Evolutionary conservation across 2,113 vertebrate genomes (phyloP), one percentile per base, ranked within the genome.

Genomic region (Boleophthalmus pectinirostris): DNA sequence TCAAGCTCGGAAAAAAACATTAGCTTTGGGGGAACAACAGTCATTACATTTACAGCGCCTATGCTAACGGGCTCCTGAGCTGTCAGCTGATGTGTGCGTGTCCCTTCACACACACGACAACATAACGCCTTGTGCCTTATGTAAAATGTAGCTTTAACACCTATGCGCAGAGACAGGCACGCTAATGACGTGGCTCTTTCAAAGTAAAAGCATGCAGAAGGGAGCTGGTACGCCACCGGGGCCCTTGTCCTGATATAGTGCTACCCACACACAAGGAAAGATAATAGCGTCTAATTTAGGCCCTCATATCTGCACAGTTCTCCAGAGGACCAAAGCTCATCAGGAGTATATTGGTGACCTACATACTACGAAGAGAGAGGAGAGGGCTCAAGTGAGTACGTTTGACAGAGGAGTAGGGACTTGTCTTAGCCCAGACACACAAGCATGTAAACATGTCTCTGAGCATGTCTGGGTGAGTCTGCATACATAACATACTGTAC

Each of bases 221-320:
- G 85, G 80, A 82, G 79, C 67, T 71, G 14, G 61, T 77, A 80
- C 75, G 82, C 66, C 73, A 74, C 70, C 70, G 70, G 83, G 80
- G 74, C 73, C 79, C 83, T 82, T 82, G 75, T 85, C 84, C 74
- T 63, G 66, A 74, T 71, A 61, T n/a, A 9, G 16, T 63, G 25
- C 21, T 33, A 57, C 66, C n/a, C 74, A 69, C 69, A 66, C 77
- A 68, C 54, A 43, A 65, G 67, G 64, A 45, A 14, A 84, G 88
- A 90, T 90, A 90, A 92, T 89, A 83, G 87, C 69, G 73, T 88
- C 89, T 91, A 92, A 92, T 91, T 92, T 90, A 85, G 83, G 73
- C 81, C 81, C 75, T 86, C 86, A 77, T 90, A 89, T 90, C 88
- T 87, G 85, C 81, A 82, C 74, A 85, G 90, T 89, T 90, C 90